A percentile compares a stretch with the other conserved stretches of the same genome.
Conservation (phyloP, 2,797 vertebrate species). For the Sebastes cheni region DNA sequence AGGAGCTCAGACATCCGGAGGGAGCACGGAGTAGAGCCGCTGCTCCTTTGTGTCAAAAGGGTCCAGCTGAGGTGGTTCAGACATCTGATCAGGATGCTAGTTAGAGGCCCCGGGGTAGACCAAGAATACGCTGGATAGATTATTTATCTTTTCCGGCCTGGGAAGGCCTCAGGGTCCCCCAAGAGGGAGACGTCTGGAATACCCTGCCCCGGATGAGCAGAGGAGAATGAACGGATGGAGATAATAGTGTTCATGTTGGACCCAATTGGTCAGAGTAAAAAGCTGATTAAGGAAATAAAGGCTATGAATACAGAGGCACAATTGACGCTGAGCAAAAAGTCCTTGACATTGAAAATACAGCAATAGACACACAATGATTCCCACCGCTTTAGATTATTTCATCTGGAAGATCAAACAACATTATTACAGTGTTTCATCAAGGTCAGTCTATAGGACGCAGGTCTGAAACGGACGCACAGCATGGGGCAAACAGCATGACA, state of each 20-base stretch:
- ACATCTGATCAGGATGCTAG: background rate
- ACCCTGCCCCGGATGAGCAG: background rate
- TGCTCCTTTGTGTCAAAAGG: background rate
- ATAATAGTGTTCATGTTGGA: background rate
- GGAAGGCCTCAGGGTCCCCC: no score
- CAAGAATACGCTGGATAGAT: background rate
- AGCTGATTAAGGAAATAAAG: background rate
- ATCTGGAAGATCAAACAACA: background rate
- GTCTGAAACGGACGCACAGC: conserved; percentile 8
- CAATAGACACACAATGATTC: background rate
- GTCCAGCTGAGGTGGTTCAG: background rate
- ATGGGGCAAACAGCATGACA: background rate
- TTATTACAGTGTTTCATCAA: background rate
- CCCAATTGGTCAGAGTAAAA: background rate
- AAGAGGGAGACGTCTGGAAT: background rate
- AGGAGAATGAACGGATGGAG: background rate
- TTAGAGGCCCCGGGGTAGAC: background rate
- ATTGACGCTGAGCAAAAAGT: background rate
- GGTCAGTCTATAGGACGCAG: conserved; percentile 18
- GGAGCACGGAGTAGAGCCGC: background rate
- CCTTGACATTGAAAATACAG: background rate
- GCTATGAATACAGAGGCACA: background rate
- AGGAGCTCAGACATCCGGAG: no score
- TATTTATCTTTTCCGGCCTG: background rate
- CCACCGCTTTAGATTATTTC: background rate